Conservation (phyloP, 2,888 invertebrate genomes). For the Diadegma fenestrale region DNA sequence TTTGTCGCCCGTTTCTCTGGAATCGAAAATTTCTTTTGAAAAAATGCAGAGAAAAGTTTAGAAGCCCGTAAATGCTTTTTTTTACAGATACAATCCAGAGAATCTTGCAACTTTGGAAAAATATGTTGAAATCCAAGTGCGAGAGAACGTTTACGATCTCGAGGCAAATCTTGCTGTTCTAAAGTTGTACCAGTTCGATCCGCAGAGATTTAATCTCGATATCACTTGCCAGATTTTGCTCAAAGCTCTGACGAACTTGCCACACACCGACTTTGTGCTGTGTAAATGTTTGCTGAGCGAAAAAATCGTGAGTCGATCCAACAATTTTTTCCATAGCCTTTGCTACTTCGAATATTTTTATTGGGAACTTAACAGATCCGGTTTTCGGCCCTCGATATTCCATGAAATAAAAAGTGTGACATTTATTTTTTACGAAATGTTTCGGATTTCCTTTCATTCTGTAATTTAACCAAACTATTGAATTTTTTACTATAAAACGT, state of each 20-base stretch:
- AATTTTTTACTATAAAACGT: no score
- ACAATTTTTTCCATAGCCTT: background rate
- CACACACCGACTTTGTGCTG: slow-evolving; percentile 98
- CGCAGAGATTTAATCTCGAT: slow-evolving; percentile 92
- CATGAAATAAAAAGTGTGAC: no score
- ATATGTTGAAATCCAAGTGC: slow-evolving; percentile 96
- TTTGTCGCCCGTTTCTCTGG: background rate
- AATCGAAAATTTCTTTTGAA: no score
- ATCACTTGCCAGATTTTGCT: slow-evolving; percentile 96
- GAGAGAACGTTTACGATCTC: slow-evolving; percentile 97
- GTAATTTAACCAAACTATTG: no score
- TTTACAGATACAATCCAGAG: slow-evolving; percentile 96
- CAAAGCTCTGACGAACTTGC: slow-evolving; percentile 98
- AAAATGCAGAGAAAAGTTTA: background rate
- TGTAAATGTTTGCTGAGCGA: slow-evolving; percentile 98
- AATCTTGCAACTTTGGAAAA: slow-evolving; percentile 95
- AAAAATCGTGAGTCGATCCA: slow-evolving; percentile 86
- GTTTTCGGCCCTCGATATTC: background rate
- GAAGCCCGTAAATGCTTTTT: slow-evolving; percentile 5
- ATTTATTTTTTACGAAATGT: no score
- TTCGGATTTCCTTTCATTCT: no score
- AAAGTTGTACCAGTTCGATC: slow-evolving; percentile 98
- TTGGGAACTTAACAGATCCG: background rate
- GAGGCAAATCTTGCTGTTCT: slow-evolving; percentile 98
- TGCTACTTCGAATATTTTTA: background rate